phyloP scores from a whole-genome alignment of 2,797 vertebrate genomes.

The Acipenser oxyrinchus region DNA sequence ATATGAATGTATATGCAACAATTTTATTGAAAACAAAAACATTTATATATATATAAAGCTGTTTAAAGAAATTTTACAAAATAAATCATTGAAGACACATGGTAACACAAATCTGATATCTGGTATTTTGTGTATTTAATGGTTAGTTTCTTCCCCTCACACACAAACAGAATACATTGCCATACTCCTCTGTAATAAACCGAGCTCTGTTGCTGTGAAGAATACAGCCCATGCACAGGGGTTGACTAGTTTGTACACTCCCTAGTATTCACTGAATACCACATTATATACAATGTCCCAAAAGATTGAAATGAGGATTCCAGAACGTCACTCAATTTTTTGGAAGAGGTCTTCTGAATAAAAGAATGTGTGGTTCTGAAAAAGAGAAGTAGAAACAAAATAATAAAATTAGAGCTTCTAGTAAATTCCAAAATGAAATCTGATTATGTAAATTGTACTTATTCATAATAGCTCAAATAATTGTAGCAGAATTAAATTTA shows the following conservation, averaged over 20 bases:
- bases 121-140: too few relatives aligned
- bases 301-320: conserved; percentile 35
- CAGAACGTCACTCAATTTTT: conserved; percentile 55
- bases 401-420: background rate
- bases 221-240: conserved; percentile 72
- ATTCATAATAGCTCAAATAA: too few relatives aligned
- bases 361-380: conserved; percentile 77
- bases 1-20: conserved; percentile 12
- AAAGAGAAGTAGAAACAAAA: conserved; percentile 16
- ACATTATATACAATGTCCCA: conserved; percentile 67
- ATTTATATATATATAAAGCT: background rate
- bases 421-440: background rate
- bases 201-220: conserved; percentile 67
- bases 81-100: too few relatives aligned
- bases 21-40: conserved; percentile 21
- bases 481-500: too few relatives aligned
- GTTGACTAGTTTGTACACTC: conserved; percentile 49
- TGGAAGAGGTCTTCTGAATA: conserved; percentile 74
- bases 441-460: too few relatives aligned
- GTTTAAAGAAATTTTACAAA: conserved; percentile 3
- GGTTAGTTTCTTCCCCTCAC: too few relatives aligned
- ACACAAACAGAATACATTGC: conserved; percentile 7
- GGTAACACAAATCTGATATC: too few relatives aligned
- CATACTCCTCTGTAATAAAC: conserved; percentile 44
- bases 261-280: conserved; percentile 82